phyloP scores from a whole-genome alignment of 92 coral and sea anemone species.

The Epizoanthus fatuus region DNA sequence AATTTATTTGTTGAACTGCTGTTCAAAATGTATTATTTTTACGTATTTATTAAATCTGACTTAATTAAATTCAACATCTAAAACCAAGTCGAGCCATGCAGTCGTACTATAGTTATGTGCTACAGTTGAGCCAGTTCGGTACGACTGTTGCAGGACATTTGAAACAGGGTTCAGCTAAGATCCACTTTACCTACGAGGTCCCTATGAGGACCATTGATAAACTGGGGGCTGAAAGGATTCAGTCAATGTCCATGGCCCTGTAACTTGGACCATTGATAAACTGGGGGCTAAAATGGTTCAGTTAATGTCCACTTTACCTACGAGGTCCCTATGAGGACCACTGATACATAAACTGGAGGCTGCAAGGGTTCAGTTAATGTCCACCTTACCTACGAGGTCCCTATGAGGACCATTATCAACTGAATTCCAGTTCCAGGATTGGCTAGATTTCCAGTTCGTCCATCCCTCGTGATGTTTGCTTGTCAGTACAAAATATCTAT shows the following conservation, averaged over 20 bases:
- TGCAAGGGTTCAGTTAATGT: no score
- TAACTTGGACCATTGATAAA: conserved; percentile 90
- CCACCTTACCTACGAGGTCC: conserved; percentile 82
- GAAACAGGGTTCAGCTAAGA: no score
- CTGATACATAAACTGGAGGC: no score
- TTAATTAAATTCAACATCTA: no score
- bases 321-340: conserved; percentile 90
- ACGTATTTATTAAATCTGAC: no score
- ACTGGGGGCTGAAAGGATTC: conserved; percentile 29
- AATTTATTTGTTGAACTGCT: no score
- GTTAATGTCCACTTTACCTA: conserved; percentile 64
- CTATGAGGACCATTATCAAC: conserved; percentile 90
- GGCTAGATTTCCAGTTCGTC: conserved; percentile 90
- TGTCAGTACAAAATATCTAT: conserved; percentile 85
- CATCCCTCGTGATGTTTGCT: conserved; percentile 94
- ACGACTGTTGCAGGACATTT: no score
- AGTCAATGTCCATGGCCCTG: conserved; percentile 54
- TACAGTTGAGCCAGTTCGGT: no score
- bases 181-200: conserved; percentile 81
- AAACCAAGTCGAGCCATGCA: no score
- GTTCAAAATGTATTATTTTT: no score
- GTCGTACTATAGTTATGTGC: no score
- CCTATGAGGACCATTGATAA: conserved; percentile 87
- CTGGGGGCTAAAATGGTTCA: conserved; percentile 21
- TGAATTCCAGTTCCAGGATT: conserved; percentile 94